Conservation (phyloP, 2,113 vertebrate genomes). For the Zosterops lateralis region DNA sequence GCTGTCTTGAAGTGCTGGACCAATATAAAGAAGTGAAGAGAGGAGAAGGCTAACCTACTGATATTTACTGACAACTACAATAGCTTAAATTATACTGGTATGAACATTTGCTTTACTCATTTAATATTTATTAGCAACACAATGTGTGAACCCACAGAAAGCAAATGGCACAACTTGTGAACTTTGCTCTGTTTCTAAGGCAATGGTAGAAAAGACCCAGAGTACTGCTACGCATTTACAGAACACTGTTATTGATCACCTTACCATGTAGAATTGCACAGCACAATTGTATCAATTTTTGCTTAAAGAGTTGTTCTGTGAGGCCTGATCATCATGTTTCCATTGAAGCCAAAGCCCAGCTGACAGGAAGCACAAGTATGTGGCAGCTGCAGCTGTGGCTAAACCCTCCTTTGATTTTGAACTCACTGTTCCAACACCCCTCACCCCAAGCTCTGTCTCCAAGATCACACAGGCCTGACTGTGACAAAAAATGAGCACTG, state of each 20-base stretch:
- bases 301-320: background rate
- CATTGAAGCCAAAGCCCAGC: background rate
- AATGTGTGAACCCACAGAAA: background rate
- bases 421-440: background rate
- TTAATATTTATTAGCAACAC: background rate
- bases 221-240: background rate
- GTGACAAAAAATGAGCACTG: background rate
- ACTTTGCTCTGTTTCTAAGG: background rate
- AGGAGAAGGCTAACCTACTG: background rate
- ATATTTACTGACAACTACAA: background rate
- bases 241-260: background rate
- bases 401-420: background rate
- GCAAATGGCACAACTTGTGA: background rate
- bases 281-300: background rate
- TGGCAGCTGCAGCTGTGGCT: background rate
- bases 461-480: background rate
- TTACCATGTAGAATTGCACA: background rate
- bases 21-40: background rate
- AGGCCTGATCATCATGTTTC: background rate
- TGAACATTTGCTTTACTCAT: background rate
- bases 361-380: accelerated
- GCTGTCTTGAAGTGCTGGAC: background rate
- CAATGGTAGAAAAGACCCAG: background rate
- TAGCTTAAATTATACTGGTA: background rate
- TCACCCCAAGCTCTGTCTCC: background rate